Conservation (phyloP, 2,888 invertebrate genomes). For the Lepeophtheirus nordmannii region DNA sequence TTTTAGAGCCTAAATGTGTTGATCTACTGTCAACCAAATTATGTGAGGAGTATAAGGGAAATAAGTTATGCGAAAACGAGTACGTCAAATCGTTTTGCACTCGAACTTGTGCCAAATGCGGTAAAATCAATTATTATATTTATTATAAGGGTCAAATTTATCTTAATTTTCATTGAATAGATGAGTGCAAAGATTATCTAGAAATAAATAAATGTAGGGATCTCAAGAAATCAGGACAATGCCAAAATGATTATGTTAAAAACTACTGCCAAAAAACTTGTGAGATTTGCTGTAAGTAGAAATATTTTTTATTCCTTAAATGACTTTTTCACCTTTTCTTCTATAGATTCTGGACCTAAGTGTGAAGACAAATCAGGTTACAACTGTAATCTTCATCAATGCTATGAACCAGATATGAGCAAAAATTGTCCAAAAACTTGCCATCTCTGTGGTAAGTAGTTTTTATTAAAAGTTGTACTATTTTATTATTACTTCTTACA, state of each 20-base stretch:
- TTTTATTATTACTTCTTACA: neutral
- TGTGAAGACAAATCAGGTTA: neutral
- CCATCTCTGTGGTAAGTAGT: neutral
- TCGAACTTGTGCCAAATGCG: neutral
- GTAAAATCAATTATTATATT: neutral
- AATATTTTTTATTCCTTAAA: neutral
- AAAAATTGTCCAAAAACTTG: neutral
- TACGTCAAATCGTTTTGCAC: neutral
- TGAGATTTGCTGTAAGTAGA: neutral
- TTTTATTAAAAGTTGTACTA: neutral
- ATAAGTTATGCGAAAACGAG: neutral
- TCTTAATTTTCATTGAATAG: neutral
- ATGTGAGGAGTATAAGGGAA: neutral
- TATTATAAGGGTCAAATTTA: neutral
- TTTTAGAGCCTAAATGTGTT: neutral
- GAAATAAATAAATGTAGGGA: neutral
- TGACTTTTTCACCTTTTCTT: neutral
- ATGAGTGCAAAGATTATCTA: slow-evolving; percentile 2
- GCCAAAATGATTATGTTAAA: neutral
- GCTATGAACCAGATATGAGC: neutral
- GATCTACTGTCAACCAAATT: neutral
- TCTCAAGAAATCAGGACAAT: neutral
- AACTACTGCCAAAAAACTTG: neutral
- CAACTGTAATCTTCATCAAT: neutral
- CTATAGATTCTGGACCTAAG: neutral